phyloP scores from a whole-genome alignment of 2,113 vertebrate species.

The Hippocampus mohnikei region DNA sequence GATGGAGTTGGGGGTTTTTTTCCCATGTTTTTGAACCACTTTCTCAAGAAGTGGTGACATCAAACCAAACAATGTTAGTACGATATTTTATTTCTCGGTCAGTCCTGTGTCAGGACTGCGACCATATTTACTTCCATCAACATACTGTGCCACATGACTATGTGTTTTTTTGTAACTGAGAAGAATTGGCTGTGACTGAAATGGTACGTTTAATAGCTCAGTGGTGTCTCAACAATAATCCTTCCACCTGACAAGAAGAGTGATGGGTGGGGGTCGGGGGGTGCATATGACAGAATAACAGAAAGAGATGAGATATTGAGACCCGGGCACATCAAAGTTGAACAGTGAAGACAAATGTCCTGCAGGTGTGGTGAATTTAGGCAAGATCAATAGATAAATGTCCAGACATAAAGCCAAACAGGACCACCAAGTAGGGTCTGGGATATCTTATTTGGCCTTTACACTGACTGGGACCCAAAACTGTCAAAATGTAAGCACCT shows the following conservation, averaged over 20 bases:
- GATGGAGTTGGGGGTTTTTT: not conserved
- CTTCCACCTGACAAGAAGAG: conserved; percentile 13
- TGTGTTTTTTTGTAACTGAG: too few species aligned
- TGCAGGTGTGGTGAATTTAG: not conserved
- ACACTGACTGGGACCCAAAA: conserved; percentile 34
- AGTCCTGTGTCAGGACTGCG: too few species aligned
- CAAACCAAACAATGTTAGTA: not conserved
- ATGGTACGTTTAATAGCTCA: conserved; percentile 18
- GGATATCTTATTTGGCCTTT: conserved; percentile 14
- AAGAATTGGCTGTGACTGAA: not conserved
- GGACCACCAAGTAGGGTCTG: conserved; percentile 11
- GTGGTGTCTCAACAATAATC: conserved; percentile 6
- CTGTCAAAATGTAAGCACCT: conserved; percentile 12
- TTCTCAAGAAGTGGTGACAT: not conserved
- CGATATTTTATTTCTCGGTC: too few species aligned
- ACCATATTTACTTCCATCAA: too few species aligned
- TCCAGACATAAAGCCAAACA: conserved; percentile 13
- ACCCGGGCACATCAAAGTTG: conserved; percentile 5
- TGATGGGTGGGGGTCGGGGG: not conserved
- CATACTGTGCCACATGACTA: too few species aligned
- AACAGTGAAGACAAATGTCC: conserved; percentile 8
- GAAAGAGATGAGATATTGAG: conserved; percentile 7
- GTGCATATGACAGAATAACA: conserved; percentile 9
- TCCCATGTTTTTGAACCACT: not conserved
- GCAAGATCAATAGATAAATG: conserved; percentile 6